These are phyloP conservation scores for Corvus cornix DNA, from an alignment of 2,113 vertebrate genomes.

Conservation along the genomic window DNA sequence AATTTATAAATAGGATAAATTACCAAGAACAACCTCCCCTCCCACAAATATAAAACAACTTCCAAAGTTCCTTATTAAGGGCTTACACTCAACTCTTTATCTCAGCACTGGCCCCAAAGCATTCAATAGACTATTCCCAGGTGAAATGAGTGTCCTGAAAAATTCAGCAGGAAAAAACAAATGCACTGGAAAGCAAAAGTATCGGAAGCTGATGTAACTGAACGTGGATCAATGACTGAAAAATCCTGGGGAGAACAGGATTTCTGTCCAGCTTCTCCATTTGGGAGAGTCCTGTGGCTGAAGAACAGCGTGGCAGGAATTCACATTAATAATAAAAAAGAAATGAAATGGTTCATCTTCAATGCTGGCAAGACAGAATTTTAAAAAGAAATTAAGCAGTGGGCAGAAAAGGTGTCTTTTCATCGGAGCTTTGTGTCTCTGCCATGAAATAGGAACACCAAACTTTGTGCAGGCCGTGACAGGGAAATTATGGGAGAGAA, in stretches of 20 bases:
- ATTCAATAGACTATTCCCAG: background rate
- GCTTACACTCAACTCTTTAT: background rate
- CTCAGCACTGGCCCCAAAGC: background rate
- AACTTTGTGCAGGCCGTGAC: background rate
- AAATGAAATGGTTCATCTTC: background rate
- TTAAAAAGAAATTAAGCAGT: background rate
- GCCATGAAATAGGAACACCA: no score
- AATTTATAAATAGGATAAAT: background rate
- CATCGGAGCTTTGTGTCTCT: background rate
- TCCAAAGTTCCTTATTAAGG: background rate
- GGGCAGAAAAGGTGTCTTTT: background rate
- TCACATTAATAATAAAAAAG: background rate
- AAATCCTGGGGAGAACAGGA: background rate
- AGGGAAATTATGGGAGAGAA: background rate
- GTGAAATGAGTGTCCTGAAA: background rate
- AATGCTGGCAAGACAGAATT: background rate
- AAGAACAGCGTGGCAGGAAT: background rate
- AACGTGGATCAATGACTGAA: background rate
- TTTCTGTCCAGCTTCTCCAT: background rate
- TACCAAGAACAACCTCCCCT: background rate
- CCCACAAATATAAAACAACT: background rate
- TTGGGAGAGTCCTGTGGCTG: background rate
- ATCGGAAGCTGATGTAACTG: background rate
- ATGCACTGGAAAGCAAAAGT: rapidly evolving
- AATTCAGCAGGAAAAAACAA: background rate